Evolutionary conservation across 2,888 invertebrate species (phyloP), one percentile per base, ranked within the genome.

Genomic region (Heteropelma amictum): DNA sequence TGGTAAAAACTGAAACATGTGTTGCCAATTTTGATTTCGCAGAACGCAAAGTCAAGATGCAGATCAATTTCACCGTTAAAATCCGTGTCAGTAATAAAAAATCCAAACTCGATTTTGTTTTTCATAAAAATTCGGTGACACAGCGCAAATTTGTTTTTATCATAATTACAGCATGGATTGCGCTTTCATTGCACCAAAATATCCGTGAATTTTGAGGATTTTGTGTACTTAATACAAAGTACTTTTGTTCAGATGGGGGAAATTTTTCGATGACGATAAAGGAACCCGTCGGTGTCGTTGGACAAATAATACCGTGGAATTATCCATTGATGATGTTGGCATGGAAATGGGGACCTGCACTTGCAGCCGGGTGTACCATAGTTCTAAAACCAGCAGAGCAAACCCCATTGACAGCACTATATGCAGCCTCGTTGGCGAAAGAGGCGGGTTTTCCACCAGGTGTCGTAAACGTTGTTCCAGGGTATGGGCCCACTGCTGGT

Each of bases 341-440:
- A 7, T 97, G 96, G 96, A 97, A 97, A 89, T 92, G 92, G 92
- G 93, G 90, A 0, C 93, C 93, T 1, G 93, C 93, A 0, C 82
- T 93, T 51, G 92, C 93, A 3, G 89, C 92, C 21, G 93, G 94
- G 56, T 96, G 96, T 87, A 94, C 94, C 0, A 90, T 95, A 35
- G 92, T 97, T 5, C 89, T 97, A 85, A 97, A 97, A 87, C 95
- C 96, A 1, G 94, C 97, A 0, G 96, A 97, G 85, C 96, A 96
- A 88, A 97, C 96, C 0, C 96, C 96, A 0, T 90, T 97, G 2
- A 93, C 94, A 0, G 96, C 96, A 4, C 90, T 96, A 8, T 93
- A 94, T 80, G 89, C 94, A 56, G 96, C 94, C 7, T 91, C 93
- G 1, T 90, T 97, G 26, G 87, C 92, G 14, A 93, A 93, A 82